Percentiles rank a stretch among this genome's conserved stretches.
These are phyloP conservation scores for Cephalopterus ornatus DNA, from an alignment of 2,113 vertebrate genomes.

Conservation along the genomic window DNA sequence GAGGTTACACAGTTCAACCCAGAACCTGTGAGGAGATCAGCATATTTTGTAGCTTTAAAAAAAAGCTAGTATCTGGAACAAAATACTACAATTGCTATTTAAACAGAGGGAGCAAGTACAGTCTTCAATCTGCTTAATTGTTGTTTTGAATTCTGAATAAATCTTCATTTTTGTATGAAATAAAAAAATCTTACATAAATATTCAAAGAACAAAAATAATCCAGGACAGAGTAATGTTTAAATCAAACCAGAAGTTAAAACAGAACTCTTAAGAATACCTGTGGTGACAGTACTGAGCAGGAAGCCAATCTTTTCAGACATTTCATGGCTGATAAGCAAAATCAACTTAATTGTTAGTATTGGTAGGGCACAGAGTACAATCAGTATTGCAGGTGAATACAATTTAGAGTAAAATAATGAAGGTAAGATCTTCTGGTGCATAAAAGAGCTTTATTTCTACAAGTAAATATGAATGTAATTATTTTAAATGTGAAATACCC, in stretches of 20 bases:
- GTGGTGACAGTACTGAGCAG: not conserved
- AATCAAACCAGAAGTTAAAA: not conserved
- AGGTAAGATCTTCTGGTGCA: not conserved
- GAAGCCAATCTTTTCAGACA: not conserved
- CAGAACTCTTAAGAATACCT: not conserved
- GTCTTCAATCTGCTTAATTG: not conserved
- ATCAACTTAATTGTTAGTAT: not conserved
- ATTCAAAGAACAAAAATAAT: not conserved
- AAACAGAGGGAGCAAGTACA: not conserved
- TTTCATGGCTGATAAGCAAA: not conserved
- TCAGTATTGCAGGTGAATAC: not conserved
- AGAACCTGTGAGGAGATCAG: not conserved
- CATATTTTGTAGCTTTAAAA: not conserved
- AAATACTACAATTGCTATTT: not conserved
- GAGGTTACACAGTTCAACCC: not conserved
- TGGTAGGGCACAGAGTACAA: not conserved
- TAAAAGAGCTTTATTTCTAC: constrained; percentile 8
- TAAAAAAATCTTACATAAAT: not conserved
- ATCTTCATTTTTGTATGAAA: not conserved
- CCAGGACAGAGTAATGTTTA: not conserved
- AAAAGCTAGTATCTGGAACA: not conserved
- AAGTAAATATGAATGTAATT: not conserved
- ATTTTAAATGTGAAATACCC: not conserved
- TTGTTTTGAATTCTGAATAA: not conserved
- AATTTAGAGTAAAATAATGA: constrained; percentile 7